These are phyloP conservation scores for Calliphora vicina DNA, from an alignment of 1,140 invertebrate genomes.

Conservation along the genomic window DNA sequence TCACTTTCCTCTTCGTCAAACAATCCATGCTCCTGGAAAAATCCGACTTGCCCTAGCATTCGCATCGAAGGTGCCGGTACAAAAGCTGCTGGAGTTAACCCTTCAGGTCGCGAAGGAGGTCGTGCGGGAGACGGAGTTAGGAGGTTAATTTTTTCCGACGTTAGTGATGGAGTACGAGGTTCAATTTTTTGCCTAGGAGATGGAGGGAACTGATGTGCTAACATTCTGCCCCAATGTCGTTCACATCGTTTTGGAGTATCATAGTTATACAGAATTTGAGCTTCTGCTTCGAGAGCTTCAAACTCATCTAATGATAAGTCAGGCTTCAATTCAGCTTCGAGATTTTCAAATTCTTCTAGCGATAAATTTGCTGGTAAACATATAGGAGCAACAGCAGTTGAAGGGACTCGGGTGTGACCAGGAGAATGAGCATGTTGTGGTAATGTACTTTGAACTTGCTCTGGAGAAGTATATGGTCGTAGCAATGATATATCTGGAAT, in stretches of 20 bases:
- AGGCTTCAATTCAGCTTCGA: neutral
- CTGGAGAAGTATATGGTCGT: neutral
- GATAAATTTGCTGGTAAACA: neutral
- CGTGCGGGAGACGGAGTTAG: neutral
- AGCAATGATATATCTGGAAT: neutral
- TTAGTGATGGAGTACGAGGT: neutral
- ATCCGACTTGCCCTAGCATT: neutral
- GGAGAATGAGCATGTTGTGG: neutral
- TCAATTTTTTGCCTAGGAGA: neutral
- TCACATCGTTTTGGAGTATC: neutral
- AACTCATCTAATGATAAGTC: conserved; percentile 1
- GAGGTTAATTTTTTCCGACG: neutral
- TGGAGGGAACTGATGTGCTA: neutral
- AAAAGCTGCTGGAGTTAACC: neutral
- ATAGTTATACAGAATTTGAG: neutral
- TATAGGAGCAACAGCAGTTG: neutral
- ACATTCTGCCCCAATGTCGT: neutral
- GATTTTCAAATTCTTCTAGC: neutral
- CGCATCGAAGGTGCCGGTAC: neutral
- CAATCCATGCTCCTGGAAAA: neutral
- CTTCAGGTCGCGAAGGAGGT: neutral
- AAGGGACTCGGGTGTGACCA: neutral
- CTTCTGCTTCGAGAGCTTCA: neutral
- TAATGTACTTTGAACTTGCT: neutral
- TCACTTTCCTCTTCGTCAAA: neutral